Percentiles rank a stretch among this genome's conserved stretches.
These are phyloP conservation scores for Triplophysa bombifrons DNA, from an alignment of 2,797 vertebrate species.

Conservation along the genomic window DNA sequence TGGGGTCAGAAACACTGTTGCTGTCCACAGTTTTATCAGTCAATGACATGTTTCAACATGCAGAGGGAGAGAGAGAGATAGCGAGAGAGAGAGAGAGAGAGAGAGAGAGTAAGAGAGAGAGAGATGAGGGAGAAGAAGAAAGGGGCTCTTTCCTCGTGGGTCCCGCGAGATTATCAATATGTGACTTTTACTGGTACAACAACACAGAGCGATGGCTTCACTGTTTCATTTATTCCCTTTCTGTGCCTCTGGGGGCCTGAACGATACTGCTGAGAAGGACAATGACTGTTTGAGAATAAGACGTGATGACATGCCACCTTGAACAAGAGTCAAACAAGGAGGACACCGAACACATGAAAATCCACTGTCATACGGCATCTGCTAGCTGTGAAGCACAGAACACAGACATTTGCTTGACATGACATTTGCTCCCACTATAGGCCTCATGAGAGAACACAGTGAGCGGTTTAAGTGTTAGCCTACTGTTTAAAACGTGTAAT, in stretches of 20 bases:
- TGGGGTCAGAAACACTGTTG: neutral
- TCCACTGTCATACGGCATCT: neutral
- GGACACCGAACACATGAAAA: neutral
- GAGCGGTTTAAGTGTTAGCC: neutral
- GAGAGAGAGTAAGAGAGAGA: neutral
- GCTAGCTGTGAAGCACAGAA: neutral
- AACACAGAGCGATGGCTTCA: slow-evolving; percentile 17
- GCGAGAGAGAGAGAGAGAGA: too few species aligned
- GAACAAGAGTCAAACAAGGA: slow-evolving; percentile 17
- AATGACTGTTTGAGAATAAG: slow-evolving; percentile 27
- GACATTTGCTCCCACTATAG: neutral
- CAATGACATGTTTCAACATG: slow-evolving; percentile 5
- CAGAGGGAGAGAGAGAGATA: neutral
- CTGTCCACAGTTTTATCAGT: neutral
- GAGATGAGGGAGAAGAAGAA: neutral
- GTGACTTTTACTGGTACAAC: slow-evolving; percentile 22
- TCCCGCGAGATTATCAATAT: slow-evolving; percentile 29
- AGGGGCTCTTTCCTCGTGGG: neutral
- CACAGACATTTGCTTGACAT: neutral
- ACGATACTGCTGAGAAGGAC: slow-evolving; percentile 14
- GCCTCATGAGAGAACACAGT: neutral
- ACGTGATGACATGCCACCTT: slow-evolving; percentile 8
- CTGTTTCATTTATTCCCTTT: neutral
- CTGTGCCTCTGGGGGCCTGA: slow-evolving; percentile 9
- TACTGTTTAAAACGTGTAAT: neutral